These are phyloP conservation scores for Leptopilina drosophilae DNA, from an alignment of 2,888 invertebrate species.

Conservation along the genomic window DNA sequence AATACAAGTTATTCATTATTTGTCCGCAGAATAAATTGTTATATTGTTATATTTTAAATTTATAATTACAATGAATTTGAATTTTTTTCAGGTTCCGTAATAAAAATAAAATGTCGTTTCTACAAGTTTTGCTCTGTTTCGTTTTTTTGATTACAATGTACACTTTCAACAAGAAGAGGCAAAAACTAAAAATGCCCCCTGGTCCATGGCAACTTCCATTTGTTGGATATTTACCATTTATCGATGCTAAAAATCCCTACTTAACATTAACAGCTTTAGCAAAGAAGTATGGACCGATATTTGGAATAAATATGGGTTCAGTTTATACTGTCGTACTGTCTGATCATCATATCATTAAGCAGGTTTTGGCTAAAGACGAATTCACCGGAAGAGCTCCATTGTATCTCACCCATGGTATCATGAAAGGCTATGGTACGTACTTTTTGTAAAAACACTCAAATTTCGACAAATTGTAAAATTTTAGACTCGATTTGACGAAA, in stretches of 20 bases:
- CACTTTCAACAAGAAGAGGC: slow-evolving; percentile 71
- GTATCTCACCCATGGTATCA: slow-evolving; percentile 90
- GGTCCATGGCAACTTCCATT: slow-evolving; percentile 89
- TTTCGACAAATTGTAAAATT: too few species aligned
- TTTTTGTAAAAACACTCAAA: too few species aligned
- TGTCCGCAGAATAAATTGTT: too few species aligned
- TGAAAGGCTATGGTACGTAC: slow-evolving; percentile 89
- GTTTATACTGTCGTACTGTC: slow-evolving; percentile 87
- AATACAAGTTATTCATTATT: too few species aligned
- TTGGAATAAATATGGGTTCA: slow-evolving; percentile 85
- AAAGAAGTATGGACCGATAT: slow-evolving; percentile 85
- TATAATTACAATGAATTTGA: neutral
- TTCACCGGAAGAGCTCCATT: slow-evolving; percentile 89
- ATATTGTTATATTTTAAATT: too few species aligned
- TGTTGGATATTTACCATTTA: slow-evolving; percentile 87
- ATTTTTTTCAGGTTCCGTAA: slow-evolving; percentile 10
- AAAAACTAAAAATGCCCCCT: slow-evolving; percentile 81
- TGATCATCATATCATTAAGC: slow-evolving; percentile 85
- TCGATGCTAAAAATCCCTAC: slow-evolving; percentile 85
- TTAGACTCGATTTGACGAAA: too few species aligned
- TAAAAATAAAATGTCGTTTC: slow-evolving; percentile 60
- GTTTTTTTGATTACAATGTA: slow-evolving; percentile 27
- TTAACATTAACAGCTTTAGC: slow-evolving; percentile 83
- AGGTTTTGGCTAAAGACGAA: slow-evolving; percentile 85
- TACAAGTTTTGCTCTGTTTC: slow-evolving; percentile 35